These are phyloP conservation scores for Onychostruthus taczanowskii DNA, from an alignment of 2,113 vertebrate species.

Conservation along the genomic window DNA sequence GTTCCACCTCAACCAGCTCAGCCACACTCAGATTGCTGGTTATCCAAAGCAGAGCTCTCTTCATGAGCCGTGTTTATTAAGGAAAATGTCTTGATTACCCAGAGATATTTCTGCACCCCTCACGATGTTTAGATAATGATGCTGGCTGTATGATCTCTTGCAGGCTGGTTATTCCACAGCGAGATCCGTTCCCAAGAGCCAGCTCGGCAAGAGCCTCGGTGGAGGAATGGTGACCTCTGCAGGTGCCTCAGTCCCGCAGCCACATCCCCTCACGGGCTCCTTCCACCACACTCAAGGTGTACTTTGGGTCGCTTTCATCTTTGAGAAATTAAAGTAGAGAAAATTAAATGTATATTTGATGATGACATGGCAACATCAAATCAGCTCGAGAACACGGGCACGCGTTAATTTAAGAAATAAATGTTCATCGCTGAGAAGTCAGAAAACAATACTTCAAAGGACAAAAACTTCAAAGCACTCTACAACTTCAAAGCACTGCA, in stretches of 20 bases:
- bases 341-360: conserved; percentile 63
- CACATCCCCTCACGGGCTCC: background rate
- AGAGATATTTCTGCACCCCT: background rate
- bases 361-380: conserved; percentile 32
- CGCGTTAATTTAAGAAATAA: conserved; percentile 53
- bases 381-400: conserved; percentile 9
- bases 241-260: background rate
- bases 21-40: background rate
- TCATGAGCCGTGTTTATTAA: background rate
- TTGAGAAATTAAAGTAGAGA: conserved; percentile 49
- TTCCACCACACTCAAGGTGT: background rate
- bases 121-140: background rate
- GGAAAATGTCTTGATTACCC: background rate
- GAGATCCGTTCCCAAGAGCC: background rate
- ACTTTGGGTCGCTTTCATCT: conserved; percentile 45
- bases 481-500: conserved; percentile 51
- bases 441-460: conserved; percentile 69
- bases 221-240: conserved; percentile 77
- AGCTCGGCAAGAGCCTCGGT: background rate
- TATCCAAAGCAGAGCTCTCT: background rate
- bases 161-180: background rate
- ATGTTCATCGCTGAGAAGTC: conserved; percentile 38
- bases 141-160: background rate
- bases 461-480: conserved; percentile 54
- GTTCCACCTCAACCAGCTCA: background rate